phyloP scores from a whole-genome alignment of 2,888 invertebrate genomes.

The Pristionchus exspectatus region DNA sequence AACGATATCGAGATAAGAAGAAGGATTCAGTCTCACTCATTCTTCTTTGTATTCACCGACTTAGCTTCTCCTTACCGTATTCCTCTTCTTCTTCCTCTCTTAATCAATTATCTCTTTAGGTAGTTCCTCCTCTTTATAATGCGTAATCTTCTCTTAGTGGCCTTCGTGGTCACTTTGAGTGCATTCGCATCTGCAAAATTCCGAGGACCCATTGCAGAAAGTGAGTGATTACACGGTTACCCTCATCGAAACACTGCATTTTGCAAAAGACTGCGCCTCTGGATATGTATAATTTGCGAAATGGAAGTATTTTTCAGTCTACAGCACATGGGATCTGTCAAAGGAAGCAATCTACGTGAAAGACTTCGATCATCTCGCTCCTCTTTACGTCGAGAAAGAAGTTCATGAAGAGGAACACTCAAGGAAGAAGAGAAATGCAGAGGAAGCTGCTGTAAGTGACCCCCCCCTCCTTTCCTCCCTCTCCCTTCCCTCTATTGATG shows the following conservation, averaged over 20 bases:
- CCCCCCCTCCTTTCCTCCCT: neutral
- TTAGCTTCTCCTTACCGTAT: neutral
- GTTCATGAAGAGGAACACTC: slow-evolving; percentile 48
- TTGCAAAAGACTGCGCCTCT: neutral
- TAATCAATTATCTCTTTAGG: slow-evolving; percentile 5
- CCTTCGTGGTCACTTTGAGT: slow-evolving; percentile 33
- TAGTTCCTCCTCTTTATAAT: neutral
- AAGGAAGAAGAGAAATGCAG: slow-evolving; percentile 52
- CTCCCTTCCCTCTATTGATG: no score
- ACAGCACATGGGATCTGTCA: slow-evolving; percentile 22
- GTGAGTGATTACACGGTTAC: neutral
- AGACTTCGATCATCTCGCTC: slow-evolving; percentile 41
- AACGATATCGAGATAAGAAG: slow-evolving; percentile 18
- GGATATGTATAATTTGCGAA: neutral
- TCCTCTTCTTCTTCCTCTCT: neutral
- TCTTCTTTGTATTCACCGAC: slow-evolving; percentile 38
- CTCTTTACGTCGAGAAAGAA: neutral
- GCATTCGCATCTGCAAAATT: neutral
- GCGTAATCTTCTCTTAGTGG: neutral
- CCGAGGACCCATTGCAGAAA: slow-evolving; percentile 9
- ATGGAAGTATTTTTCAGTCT: slow-evolving; percentile 7
- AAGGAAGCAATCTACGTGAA: slow-evolving; percentile 22
- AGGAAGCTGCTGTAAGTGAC: neutral
- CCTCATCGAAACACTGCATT: neutral
- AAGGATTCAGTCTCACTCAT: slow-evolving; percentile 1